These are phyloP conservation scores for Gnathonemus echidnorhynchus DNA, from an alignment of 2,113 vertebrate genomes.

Conservation along the genomic window DNA sequence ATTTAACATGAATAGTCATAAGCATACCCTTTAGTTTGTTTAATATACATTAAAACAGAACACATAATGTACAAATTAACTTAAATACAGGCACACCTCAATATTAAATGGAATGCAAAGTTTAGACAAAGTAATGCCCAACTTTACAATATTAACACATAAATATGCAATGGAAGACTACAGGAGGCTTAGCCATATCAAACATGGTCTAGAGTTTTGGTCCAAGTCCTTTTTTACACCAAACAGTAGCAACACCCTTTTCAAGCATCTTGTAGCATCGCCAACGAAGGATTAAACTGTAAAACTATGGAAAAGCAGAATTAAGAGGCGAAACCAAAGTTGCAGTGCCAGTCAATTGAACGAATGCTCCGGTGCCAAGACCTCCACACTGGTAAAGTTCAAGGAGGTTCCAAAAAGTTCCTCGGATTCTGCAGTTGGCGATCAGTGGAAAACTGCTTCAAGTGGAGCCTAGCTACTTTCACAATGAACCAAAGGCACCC, in stretches of 20 bases:
- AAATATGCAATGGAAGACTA: conserved; percentile 50
- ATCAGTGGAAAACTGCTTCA: conserved; percentile 59
- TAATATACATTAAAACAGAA: conserved; percentile 90
- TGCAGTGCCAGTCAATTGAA: conserved; percentile 56
- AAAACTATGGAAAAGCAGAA: conserved; percentile 68
- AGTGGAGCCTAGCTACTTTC: conserved; percentile 61
- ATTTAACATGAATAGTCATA: conserved; percentile 81
- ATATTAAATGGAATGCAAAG: conserved; percentile 81
- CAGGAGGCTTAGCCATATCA: conserved; percentile 57
- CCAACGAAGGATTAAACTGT: conserved; percentile 42
- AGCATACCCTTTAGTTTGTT: conserved; percentile 72
- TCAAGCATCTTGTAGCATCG: conserved; percentile 63
- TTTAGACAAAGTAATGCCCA: conserved; percentile 64
- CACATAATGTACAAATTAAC: conserved; percentile 86
- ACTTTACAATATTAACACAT: conserved; percentile 58
- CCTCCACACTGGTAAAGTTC: conserved; percentile 29
- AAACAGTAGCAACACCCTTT: conserved; percentile 76
- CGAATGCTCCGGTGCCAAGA: conserved; percentile 61
- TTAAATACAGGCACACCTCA: conserved; percentile 84
- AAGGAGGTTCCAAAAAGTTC: conserved; percentile 4
- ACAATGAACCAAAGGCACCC: conserved; percentile 74
- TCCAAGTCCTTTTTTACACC: conserved; percentile 55
- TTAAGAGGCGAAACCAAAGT: conserved; percentile 61
- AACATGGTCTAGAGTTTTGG: conserved; percentile 58
- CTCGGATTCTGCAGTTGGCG: conserved; percentile 50